These are phyloP conservation scores for Pachyuromys duprasi DNA, from an alignment of 2,797 vertebrate genomes.

Conservation along the genomic window DNA sequence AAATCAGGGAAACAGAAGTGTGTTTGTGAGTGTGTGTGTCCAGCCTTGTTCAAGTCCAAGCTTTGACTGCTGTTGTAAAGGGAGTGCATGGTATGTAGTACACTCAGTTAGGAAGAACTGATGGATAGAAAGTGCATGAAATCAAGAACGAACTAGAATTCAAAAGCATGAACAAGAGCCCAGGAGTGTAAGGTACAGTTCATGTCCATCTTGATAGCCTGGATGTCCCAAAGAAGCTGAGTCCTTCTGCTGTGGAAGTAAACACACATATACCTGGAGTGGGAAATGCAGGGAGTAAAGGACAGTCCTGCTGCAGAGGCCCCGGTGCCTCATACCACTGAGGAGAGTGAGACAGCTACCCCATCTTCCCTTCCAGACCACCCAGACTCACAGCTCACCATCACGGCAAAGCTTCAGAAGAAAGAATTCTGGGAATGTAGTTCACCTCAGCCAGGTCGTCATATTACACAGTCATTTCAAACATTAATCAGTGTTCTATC, in stretches of 20 bases:
- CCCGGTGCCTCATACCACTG: neutral
- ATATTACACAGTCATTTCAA: neutral
- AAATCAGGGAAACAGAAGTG: too few species aligned
- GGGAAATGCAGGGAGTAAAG: neutral
- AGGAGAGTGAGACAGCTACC: neutral
- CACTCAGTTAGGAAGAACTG: neutral
- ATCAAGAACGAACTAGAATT: neutral
- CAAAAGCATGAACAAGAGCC: neutral
- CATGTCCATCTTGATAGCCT: neutral
- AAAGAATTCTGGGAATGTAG: slow-evolving; percentile 7
- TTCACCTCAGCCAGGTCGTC: neutral
- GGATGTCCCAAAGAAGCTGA: neutral
- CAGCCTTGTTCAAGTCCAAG: neutral
- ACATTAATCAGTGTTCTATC: neutral
- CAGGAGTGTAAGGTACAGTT: neutral
- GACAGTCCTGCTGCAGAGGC: neutral
- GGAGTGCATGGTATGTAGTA: neutral
- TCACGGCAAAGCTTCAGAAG: neutral
- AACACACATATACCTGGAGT: neutral
- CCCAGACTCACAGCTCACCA: neutral
- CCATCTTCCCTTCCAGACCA: neutral
- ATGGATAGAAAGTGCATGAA: neutral
- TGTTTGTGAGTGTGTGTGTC: neutral
- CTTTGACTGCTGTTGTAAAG: neutral
- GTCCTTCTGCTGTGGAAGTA: neutral